Conservation (phyloP, 23 tunicate species). For the Ascidia mentula region DNA sequence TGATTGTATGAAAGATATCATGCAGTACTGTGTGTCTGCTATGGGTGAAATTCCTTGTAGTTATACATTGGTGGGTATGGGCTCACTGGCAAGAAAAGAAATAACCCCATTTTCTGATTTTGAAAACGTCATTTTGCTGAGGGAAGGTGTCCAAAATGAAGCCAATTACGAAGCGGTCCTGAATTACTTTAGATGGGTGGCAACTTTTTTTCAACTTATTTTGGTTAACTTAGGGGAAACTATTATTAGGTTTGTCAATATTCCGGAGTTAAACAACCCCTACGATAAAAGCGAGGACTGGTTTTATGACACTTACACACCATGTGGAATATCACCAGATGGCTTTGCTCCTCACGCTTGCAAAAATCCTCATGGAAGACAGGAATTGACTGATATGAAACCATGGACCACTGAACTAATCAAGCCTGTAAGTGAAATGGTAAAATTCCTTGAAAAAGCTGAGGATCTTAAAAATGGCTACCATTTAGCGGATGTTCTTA, state of each 20-base stretch:
- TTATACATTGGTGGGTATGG: constrained; percentile 28
- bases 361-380: constrained; percentile 33
- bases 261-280: background rate
- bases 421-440: constrained; percentile 32
- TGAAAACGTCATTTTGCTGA: constrained; percentile 12
- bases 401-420: constrained; percentile 14
- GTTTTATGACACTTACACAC: constrained; percentile 24
- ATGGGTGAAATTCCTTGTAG: constrained; percentile 42
- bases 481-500: constrained; percentile 4
- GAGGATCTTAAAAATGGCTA: background rate
- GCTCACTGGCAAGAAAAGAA: constrained; percentile 24
- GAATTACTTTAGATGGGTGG: constrained; percentile 37
- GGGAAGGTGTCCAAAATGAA: constrained; percentile 17
- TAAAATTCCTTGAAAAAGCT: background rate
- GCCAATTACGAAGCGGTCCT: constrained; percentile 7
- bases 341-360: constrained; percentile 32
- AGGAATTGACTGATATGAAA: background rate
- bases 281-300: constrained; percentile 14
- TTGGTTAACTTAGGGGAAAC: constrained; percentile 23
- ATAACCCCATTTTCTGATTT: constrained; percentile 26
- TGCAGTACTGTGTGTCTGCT: constrained; percentile 10
- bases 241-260: background rate
- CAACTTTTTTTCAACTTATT: constrained; percentile 33
- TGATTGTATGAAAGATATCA: constrained; percentile 20
- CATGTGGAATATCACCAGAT: constrained; percentile 29